Evolutionary conservation across 2,113 vertebrate genomes (phyloP), one percentile per base, ranked within the genome.

Genomic region (Pelmatolapia mariae): DNA sequence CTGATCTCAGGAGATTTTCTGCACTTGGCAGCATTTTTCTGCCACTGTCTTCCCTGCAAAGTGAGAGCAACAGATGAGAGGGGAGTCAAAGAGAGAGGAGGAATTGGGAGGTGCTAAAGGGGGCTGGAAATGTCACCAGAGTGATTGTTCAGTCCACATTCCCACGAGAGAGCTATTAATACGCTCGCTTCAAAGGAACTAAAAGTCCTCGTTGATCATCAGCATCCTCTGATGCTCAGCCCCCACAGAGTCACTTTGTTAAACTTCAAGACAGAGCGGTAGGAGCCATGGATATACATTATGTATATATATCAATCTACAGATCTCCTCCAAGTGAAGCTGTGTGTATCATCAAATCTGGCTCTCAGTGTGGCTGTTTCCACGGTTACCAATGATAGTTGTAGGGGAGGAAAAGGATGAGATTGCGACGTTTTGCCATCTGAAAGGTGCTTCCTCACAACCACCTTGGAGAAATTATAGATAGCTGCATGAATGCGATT

Each of bases 331-430:
- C 68, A 87, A 86, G 81, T 81, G 88, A 86, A 86, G 89, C 84
- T 83, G 85, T 81, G 57, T 86, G 81, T 93, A 87, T 93, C 86
- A 91, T 89, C 87, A 91, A 85, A 63, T 91, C 86, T 83, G 80
- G 71, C 84, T 85, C 53, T 87, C 53, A 10, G 73, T 90, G 90
- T 91, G 91, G 57, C 81, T 87, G 92, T 94, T 95, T 94, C 95
- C 93, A 94, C 79, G 89, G 95, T 93, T 93, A 94, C 93, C 88
- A 76, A 22, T 84, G 84, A 89, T 90, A 93, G 90, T 88, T 87
- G 89, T 90, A 90, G 89, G 87, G 91, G 92, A 91, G 90, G 88
- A 88, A 87, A 82, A 76, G 76, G 33, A 87, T 80, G 50, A 78
- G 80, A 91, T 83, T 40, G 84, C 84, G 80, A 92, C 45, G 71